Conservation (phyloP, 1,140 invertebrate genomes). For the Olivierus martensii region DNA sequence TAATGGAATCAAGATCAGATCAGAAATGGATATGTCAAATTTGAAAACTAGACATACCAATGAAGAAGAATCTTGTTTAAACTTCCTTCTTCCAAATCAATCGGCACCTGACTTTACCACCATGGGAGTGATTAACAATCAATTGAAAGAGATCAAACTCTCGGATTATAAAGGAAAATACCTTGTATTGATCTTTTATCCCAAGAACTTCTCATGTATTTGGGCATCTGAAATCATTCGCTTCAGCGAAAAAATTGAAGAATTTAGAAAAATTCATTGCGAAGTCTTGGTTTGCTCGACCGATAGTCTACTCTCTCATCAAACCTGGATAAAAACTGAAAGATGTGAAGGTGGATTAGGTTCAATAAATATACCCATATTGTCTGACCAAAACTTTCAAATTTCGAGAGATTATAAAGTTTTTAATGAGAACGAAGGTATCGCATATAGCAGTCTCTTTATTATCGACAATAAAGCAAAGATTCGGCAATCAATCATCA, state of each 20-base stretch:
- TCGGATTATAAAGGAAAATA: slow-evolving; percentile 90
- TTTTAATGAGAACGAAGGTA: slow-evolving; percentile 29
- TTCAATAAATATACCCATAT: slow-evolving; percentile 32
- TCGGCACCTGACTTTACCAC: slow-evolving; percentile 77
- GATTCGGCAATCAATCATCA: slow-evolving; percentile 19
- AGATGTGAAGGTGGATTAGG: slow-evolving; percentile 33
- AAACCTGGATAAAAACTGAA: slow-evolving; percentile 33
- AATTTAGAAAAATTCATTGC: slow-evolving; percentile 35
- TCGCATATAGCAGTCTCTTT: slow-evolving; percentile 52
- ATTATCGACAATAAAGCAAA: slow-evolving; percentile 46
- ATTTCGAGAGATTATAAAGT: slow-evolving; percentile 34
- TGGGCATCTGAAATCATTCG: slow-evolving; percentile 43
- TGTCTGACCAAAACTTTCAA: slow-evolving; percentile 34
- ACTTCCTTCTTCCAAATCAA: slow-evolving; percentile 28
- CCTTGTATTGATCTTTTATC: slow-evolving; percentile 93
- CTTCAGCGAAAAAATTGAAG: slow-evolving; percentile 36
- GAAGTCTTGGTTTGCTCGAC: slow-evolving; percentile 32
- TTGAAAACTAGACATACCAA: too few species aligned
- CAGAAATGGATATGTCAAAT: too few species aligned
- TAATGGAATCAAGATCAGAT: too few species aligned
- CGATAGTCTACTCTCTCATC: slow-evolving; percentile 36
- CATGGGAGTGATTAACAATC: slow-evolving; percentile 76
- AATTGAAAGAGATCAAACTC: slow-evolving; percentile 79
- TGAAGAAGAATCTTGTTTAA: too few species aligned
- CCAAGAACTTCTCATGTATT: slow-evolving; percentile 68